A percentile compares a stretch with the other conserved stretches of the same genome.
Evolutionary conservation across 2,888 invertebrate genomes (phyloP).

Genomic region (Heliconius charithonia): DNA sequence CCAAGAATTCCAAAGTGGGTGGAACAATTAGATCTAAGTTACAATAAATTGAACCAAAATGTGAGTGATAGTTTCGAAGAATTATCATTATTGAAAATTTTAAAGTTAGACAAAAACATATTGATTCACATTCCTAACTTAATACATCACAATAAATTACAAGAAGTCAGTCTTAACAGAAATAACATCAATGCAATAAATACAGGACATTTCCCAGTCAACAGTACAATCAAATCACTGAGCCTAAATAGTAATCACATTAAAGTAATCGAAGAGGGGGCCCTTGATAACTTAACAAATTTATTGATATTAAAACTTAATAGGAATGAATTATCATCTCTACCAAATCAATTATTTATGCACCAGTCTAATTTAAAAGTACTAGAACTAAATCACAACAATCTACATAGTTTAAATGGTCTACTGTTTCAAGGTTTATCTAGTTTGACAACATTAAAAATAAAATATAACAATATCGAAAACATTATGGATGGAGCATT

Average conservation of each 20-base stretch:
- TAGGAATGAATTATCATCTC: conserved; percentile 87
- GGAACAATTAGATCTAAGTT: conserved; percentile 87
- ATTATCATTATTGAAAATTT: conserved; percentile 64
- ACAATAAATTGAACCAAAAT: conserved; percentile 75
- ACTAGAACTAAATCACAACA: conserved; percentile 93
- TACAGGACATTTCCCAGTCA: conserved; percentile 83
- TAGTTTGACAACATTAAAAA: conserved; percentile 88
- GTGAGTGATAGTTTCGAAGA: conserved; percentile 68
- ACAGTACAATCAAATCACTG: conserved; percentile 75
- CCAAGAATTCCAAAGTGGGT: conserved; percentile 91
- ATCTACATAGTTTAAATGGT: conserved; percentile 90
- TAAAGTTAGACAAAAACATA: conserved; percentile 84
- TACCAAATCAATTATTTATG: conserved; percentile 90
- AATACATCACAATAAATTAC: conserved; percentile 77
- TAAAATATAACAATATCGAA: conserved; percentile 91
- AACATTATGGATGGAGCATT: conserved; percentile 94
- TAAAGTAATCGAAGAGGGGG: conserved; percentile 86
- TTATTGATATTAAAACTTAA: conserved; percentile 90
- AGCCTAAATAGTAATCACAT: conserved; percentile 87
- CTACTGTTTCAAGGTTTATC: conserved; percentile 91
- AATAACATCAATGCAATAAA: conserved; percentile 85
- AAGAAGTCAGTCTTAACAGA: conserved; percentile 85
- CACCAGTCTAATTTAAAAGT: conserved; percentile 87
- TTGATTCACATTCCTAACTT: conserved; percentile 84
- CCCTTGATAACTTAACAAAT: conserved; percentile 88